Base-by-base conservation (phyloP, 1,140 invertebrate genomes). In the honey bee (Apis mellifera) region DNA sequence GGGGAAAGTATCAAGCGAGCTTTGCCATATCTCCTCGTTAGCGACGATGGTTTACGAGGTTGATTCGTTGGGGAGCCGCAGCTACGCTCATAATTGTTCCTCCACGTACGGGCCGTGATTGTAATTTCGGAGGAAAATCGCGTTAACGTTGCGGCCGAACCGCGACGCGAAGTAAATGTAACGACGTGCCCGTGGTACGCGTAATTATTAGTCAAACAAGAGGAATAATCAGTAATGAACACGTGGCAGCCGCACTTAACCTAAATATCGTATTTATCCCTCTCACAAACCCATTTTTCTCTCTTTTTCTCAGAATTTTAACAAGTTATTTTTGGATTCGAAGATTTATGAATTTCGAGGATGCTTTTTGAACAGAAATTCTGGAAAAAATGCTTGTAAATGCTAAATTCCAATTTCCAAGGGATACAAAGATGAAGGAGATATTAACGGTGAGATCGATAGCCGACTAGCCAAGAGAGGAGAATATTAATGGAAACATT, bases 131-230 rank as follows among this genome's bases (percentile, higher is more conserved):
- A 60, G 75, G 85, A 82, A 84, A 88, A 88, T 88, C 86, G 86
- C 75, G 86, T 88, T 88, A 88, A 81, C 83, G 86, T 78, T 77
- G 83, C 83, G 84, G 84, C 66, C 82, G 86, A 68, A 77, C 82
- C 85, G 77, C 82, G 82, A 86, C 78, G 76, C 78, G 82, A 87
- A 87, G 85, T 87, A 87, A 84, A 84, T 84, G 82, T 84, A 87
- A 84, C 85, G 78, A 77, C 62, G 82, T 60, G 84, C 79, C 64
- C 76, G 19, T 8, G 84, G 73, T 69, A 74, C 54, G 60, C 66
- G 86, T 77, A 84, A 87, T 87, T 78, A 84, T 86, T 87, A 84
- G 77, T 86, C 85, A 85, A 87, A 87, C 85, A 86, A 62, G 82
- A 78, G 76, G 75, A 82, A 87, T 86, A 86, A 86, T 86, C 86